Base-by-base conservation (phyloP, 2,888 invertebrate genomes). In the Epistrophella euchroma region DNA sequence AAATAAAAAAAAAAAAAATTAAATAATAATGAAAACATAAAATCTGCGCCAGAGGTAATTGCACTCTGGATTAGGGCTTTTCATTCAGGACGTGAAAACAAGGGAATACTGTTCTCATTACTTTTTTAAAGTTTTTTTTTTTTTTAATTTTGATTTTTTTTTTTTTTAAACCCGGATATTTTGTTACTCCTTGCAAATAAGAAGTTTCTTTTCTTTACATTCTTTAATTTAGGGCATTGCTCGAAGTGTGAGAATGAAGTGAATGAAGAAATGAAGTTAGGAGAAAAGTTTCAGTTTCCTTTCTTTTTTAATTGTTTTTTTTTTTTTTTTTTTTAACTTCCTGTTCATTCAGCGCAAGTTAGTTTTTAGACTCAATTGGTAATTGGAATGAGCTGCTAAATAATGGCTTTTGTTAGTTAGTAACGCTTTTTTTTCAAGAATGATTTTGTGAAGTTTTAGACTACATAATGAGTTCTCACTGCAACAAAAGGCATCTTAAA, bases 191-290 rank as follows among this genome's bases (percentile, higher is more conserved):
- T 17, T 17, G 37, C 40, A n/a, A 45, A 45, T 43, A 28, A 43
- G 43, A 74, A 62, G 37, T 55, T 84, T 56, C 37, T 58, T 56
- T 60, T 45, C 50, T 74, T 58, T 10, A 28, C 40, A 55, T 45
- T 75, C 56, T 28, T 79, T 72, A 84, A 84, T 84, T 79, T 84
- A 74, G 84, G 43, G 71, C 79, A 84, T 37, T 66, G 84, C 58
- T 70, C 40, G 37, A 55, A 43, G 70, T 74, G 74, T 45, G 74
- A 70, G 52, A 40, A 62, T 68, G 37, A 37, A 68, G 52, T 11
- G 52, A 40, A 70, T 68, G 43, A 35, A 68, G 66, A 47, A 15
- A 66, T 43, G 28, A 40, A 45, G 45, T 60, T 52, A 43, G 25
- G 40, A 19, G 60, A 70, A 52, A 64, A 55, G 62, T 75, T 80